Percentiles rank a stretch among this genome's conserved stretches.
Conservation (phyloP, 2,113 vertebrate genomes). For the Daboia siamensis region DNA sequence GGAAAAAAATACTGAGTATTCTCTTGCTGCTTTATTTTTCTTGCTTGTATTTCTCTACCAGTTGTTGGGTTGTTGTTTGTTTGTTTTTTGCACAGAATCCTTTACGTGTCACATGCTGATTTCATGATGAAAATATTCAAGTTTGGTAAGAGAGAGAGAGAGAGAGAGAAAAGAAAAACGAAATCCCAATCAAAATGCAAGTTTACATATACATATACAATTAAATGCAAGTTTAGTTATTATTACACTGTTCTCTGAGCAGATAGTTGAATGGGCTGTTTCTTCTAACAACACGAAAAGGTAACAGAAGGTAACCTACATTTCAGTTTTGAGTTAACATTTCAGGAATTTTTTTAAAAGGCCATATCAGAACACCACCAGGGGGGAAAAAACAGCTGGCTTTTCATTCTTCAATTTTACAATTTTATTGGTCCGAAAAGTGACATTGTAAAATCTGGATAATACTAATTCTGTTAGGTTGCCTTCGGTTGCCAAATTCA, state of each 20-base stretch:
- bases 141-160: not conserved
- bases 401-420: not conserved
- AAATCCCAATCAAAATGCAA: not conserved
- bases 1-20: not conserved
- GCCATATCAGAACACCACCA: not conserved
- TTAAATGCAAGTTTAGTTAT: not conserved
- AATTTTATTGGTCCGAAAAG: not conserved
- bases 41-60: not conserved
- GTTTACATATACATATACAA: not conserved
- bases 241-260: not conserved
- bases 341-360: not conserved
- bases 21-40: not conserved
- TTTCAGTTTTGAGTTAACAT: not conserved
- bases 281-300: not conserved
- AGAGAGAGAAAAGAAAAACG: not conserved
- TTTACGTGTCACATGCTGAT: not conserved
- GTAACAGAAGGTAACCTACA: not conserved
- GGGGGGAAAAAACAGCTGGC: not conserved
- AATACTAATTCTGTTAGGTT: not conserved
- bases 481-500: not conserved
- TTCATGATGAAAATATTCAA: not conserved
- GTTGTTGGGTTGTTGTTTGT: not conserved
- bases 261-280: not conserved
- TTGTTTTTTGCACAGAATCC: not conserved
- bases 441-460: constrained; percentile 9